Percentiles rank a stretch among this genome's conserved stretches.
Conservation (phyloP, 1,140 invertebrate genomes). For the Zeugodacus cucurbitae region DNA sequence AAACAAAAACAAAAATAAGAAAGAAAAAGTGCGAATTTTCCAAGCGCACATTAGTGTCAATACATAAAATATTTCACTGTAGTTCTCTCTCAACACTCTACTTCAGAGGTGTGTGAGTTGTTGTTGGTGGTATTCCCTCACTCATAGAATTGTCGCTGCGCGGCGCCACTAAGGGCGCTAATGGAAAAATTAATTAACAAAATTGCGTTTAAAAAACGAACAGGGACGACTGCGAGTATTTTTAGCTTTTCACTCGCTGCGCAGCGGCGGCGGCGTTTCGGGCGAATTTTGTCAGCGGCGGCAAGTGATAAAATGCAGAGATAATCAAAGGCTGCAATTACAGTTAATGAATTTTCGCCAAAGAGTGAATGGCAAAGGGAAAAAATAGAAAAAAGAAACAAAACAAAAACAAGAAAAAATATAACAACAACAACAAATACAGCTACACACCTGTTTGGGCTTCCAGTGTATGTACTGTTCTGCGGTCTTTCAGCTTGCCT, state of each 20-base stretch:
- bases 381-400: neutral
- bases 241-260: neutral
- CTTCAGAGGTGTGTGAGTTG: neutral
- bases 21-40: too few species aligned
- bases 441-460: neutral
- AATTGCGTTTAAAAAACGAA: slow-evolving; percentile 53
- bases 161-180: neutral
- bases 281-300: neutral
- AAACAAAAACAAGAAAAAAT: neutral
- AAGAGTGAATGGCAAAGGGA: neutral
- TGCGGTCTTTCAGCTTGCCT: neutral
- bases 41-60: too few species aligned
- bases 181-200: slow-evolving; percentile 58
- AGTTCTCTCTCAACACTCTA: neutral
- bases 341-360: slow-evolving; percentile 33
- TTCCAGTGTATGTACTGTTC: neutral
- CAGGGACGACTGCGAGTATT: neutral
- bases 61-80: neutral
- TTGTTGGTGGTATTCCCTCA: neutral
- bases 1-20: neutral
- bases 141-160: neutral
- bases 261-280: neutral
- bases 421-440: neutral
- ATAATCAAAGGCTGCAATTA: slow-evolving; percentile 37
- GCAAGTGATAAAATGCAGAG: neutral